Evolutionary conservation across 2,797 vertebrate species (phyloP).

Genomic region (Dicrostonyx torquatus): DNA sequence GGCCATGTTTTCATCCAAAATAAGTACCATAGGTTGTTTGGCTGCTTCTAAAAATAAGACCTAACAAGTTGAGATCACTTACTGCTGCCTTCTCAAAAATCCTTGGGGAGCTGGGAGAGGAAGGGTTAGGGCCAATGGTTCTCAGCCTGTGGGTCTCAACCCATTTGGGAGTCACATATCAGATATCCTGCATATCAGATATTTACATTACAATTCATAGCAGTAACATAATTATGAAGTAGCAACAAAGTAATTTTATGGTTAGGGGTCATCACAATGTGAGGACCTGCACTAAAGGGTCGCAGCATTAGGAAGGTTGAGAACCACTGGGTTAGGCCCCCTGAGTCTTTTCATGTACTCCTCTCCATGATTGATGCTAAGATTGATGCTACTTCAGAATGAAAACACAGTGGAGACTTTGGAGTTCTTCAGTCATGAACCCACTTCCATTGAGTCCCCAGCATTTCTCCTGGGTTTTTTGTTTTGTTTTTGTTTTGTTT

Average conservation of each 20-base stretch:
- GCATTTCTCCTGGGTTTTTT: not conserved
- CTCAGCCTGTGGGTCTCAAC: not conserved
- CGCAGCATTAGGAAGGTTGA: not conserved
- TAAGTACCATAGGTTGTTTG: not conserved
- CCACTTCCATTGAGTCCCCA: not conserved
- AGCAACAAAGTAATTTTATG: not conserved
- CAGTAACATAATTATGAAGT: too few species aligned
- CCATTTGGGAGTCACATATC: not conserved
- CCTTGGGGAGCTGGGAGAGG: not conserved
- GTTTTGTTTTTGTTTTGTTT: not conserved
- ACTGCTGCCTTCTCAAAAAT: not conserved
- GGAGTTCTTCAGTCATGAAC: not conserved
- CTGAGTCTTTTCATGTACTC: not conserved
- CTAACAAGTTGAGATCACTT: not conserved
- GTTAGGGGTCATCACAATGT: not conserved
- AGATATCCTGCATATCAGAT: not conserved
- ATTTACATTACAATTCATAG: not conserved
- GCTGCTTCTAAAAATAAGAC: conserved; percentile 34
- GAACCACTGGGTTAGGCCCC: not conserved
- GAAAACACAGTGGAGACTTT: not conserved
- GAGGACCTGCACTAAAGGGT: not conserved
- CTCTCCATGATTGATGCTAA: not conserved
- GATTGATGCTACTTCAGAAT: not conserved
- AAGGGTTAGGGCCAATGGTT: not conserved
- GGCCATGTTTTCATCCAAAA: not conserved